These are phyloP conservation scores for Trematomus loennbergii DNA, from an alignment of 2,113 vertebrate genomes.

Conservation along the genomic window DNA sequence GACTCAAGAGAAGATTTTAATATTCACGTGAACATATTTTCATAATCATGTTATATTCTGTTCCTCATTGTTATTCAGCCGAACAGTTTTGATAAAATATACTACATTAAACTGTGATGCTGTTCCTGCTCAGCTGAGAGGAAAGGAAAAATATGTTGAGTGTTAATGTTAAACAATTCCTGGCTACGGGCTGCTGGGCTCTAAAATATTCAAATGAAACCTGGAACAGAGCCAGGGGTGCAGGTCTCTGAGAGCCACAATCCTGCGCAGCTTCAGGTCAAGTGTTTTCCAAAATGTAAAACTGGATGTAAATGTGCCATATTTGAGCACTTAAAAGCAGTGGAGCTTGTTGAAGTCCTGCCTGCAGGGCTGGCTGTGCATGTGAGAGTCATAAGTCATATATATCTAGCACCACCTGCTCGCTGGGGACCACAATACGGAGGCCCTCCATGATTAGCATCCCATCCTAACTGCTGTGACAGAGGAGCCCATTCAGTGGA, in stretches of 20 bases:
- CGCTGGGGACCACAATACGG: slow-evolving; percentile 48
- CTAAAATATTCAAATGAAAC: slow-evolving; percentile 70
- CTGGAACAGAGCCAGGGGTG: slow-evolving; percentile 67
- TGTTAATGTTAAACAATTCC: slow-evolving; percentile 58
- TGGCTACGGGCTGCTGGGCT: slow-evolving; percentile 45
- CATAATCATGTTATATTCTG: slow-evolving; percentile 16
- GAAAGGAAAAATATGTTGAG: slow-evolving; percentile 55
- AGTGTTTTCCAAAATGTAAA: slow-evolving; percentile 25
- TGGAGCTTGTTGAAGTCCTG: neutral
- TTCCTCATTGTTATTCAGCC: neutral
- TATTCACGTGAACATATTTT: slow-evolving; percentile 54
- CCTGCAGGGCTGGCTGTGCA: slow-evolving; percentile 13
- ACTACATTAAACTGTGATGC: neutral
- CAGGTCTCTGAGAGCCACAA: slow-evolving; percentile 5
- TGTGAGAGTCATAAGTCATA: slow-evolving; percentile 53
- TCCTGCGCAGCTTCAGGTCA: slow-evolving; percentile 47
- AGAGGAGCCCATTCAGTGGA: slow-evolving; percentile 40
- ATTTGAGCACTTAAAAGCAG: slow-evolving; percentile 39
- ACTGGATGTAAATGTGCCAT: slow-evolving; percentile 31
- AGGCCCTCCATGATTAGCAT: slow-evolving; percentile 56
- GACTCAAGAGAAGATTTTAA: slow-evolving; percentile 16
- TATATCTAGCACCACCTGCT: slow-evolving; percentile 64
- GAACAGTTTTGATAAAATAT: neutral
- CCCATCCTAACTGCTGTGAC: slow-evolving; percentile 63
- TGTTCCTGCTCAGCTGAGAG: slow-evolving; percentile 7